Base-by-base conservation (phyloP, 2,797 vertebrate species). In the Alcedo atthis region DNA sequence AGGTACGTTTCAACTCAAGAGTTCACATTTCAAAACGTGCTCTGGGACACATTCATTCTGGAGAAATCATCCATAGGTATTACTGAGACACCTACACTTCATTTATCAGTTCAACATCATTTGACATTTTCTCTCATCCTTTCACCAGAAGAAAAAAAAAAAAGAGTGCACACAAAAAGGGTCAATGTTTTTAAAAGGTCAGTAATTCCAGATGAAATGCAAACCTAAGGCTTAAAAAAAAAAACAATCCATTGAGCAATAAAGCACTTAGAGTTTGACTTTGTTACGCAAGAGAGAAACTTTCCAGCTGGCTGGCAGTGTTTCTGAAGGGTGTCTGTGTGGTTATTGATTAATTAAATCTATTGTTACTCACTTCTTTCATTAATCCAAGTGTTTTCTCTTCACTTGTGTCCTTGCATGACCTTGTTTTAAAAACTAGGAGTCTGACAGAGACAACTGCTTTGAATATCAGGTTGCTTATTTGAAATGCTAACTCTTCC, bases 321-420 rank as follows among this genome's bases (percentile, higher is more conserved):
- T 81, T 95, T 95, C 87, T 24, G 87, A 91, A 91, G 89, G 87
- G 92, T 94, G 91, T 92, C 80, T 11, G 6, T 32, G 61, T 82
- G 57, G 96, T 96, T 97, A 94, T 88, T 95, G 78, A 97, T 97
- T 97, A 96, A 96, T 90, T 87, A 74, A 83, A 81, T 71, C 85
- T 87, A 95, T 95, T 96, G 93, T 96, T 91, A 94, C 74, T 78
- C 82, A 88, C 86, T 92, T 76, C 73, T 96, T 93, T 90, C 95
- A 94, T 95, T 96, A 95, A 95, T 94, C 85, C 84, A 78, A 82
- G 62, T 66, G 45, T 81, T 94, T 95, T 93, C 90, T 85, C 81
- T 92, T 90, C 53, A n/a, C 59, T 89, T 49, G 22, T 95, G 90
- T 90, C 86, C 85, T 42, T 59, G 48, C 28, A 77, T 66, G 85